Evolutionary conservation across 2,888 invertebrate species (phyloP), one percentile per base, ranked within the genome.

Genomic region (Rhagonycha lutea): DNA sequence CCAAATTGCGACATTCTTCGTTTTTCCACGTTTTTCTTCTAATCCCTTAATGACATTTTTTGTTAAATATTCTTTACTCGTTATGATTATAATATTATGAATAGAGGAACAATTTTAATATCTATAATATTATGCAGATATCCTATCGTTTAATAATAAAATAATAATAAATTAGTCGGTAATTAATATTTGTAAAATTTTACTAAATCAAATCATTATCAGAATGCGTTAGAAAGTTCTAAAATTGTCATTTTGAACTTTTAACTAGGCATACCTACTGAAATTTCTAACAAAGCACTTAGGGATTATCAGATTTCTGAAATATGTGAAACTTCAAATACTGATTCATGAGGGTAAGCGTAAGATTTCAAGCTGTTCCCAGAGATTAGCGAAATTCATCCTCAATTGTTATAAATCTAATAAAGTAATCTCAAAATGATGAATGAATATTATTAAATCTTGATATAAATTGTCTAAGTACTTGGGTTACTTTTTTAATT

Each of bases 341-440:
- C 68, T 76, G 79, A 79, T 80, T 78, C 77, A 76, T 79, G 78
- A 73, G 72, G 68, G 72, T 29, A 74, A 75, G 78, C 77, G 75
- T 78, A 77, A 77, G 73, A 79, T 80, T 80, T 78, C 77, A 79
- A 77, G 75, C 79, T 73, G 72, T 26, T 70, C 63, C 74, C 68
- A 72, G 73, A 73, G 77, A 78, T 77, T 76, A 76, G 79, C 74
- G 70, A 76, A 78, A 77, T 77, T 78, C 78, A 80, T 75, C 78
- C 79, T 69, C 80, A 75, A 72, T 60, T 78, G 76, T 79, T 72
- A 79, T 81, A 80, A 81, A 81, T 80, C 80, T 76, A 80, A 79
- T 80, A 81, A 80, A 79, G 80, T 79, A 79, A 81, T 81, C 78
- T 80, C 76, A 81, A 80, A 79, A 79, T 82, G 82, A 82, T 82